phyloP scores from a whole-genome alignment of 2,113 vertebrate species.

The Gymnorhina tibicen region DNA sequence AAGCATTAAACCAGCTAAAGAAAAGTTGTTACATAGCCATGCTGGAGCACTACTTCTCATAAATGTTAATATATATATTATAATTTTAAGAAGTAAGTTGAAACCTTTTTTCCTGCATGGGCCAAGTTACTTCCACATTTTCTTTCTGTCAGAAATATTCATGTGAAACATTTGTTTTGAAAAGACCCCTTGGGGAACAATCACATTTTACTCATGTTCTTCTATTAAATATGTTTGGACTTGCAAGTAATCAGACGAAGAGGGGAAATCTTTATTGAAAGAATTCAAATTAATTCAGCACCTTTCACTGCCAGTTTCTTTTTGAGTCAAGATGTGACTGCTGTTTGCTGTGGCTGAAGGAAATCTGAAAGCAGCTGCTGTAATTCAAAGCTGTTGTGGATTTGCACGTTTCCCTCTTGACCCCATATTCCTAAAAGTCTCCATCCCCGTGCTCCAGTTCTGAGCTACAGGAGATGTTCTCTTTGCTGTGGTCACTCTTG shows the following conservation, averaged over 20 bases:
- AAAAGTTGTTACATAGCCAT: background rate
- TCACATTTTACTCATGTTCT: background rate
- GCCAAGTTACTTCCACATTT: background rate
- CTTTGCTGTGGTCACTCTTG: background rate
- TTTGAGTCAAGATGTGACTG: background rate
- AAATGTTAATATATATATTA: background rate
- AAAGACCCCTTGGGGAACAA: background rate
- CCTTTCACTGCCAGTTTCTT: background rate
- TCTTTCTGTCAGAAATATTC: background rate
- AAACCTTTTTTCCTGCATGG: background rate
- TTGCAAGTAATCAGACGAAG: background rate
- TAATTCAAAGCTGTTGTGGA: background rate
- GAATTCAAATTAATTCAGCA: background rate
- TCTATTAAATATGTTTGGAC: background rate
- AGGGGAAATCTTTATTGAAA: background rate
- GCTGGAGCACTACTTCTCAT: background rate
- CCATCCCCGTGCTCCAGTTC: background rate
- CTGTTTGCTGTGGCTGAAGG: background rate
- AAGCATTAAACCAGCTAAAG: background rate
- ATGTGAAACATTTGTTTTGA: background rate
- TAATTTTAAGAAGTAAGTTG: background rate
- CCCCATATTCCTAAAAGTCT: background rate
- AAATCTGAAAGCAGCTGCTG: background rate
- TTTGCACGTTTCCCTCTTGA: background rate
- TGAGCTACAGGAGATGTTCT: background rate